Evolutionary conservation across 2,888 invertebrate species (phyloP), one percentile per base, ranked within the genome.

Genomic region (Pyralis farinalis): DNA sequence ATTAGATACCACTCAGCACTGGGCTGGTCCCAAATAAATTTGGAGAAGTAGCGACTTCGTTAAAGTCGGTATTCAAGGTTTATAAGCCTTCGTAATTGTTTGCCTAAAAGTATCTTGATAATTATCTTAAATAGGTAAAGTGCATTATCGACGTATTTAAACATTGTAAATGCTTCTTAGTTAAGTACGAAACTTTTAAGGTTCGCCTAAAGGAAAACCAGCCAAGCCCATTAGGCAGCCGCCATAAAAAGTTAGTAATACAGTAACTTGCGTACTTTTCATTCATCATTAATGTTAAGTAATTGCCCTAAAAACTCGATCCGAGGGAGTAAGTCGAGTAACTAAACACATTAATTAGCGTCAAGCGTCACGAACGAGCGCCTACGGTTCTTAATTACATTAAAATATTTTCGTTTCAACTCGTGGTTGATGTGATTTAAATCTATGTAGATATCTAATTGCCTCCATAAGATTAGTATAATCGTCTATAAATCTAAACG

Each of bases 301-400:
- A 33, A 38, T 33, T 42, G 33, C 33, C 9, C 33, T 9, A 33
- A 34, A 43, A 40, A 21, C 25, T 30, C 7, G 30, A 20, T 35
- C 28, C 12, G 11, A 25, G 32, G 33, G 39, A 43, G 32, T 39
- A 11, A 33, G 44, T 37, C 44, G 25, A 34, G 35, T 27, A 43
- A 43, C 47, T 54, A 53, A 53, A 54, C 51, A 60, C 59, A 60
- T 69, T 62, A 62, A 69, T 68, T 62, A 59, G 47, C 51, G 53
- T 56, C 55, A 52, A 59, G 47, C 51, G 53, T 56, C 55, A 52
- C 57, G 44, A 54, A 55, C 58, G 50, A 12, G 37, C 22, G 30
- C 8, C 29, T 21, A 31, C 16, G 38, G 10, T 27, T 37, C 31
- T 12, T 51, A 49, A 51, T 55, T 49, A 43, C 44, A 39, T 46